phyloP scores from a whole-genome alignment of 1,140 invertebrate genomes.

The Latrodectus geometricus region DNA sequence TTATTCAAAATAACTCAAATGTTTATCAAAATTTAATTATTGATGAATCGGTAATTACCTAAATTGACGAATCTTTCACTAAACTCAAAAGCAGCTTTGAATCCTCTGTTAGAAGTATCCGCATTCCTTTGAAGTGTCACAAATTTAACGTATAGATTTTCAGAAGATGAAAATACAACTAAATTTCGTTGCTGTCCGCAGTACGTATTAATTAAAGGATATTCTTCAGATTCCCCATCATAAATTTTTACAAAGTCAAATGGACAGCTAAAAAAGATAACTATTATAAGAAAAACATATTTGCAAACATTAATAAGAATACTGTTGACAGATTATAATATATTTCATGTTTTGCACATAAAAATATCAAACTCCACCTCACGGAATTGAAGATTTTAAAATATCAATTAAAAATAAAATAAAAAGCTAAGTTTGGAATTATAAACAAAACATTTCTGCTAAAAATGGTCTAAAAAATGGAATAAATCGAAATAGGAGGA shows the following conservation, averaged over 20 bases:
- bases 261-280: conserved; percentile 84
- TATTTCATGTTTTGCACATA: background rate
- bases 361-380: no score
- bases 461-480: no score
- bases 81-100: conserved; percentile 96
- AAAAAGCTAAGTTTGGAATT: no score
- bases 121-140: conserved; percentile 87
- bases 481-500: no score
- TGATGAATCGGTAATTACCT: conserved; percentile 73
- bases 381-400: no score
- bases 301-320: no score
- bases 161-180: conserved; percentile 92
- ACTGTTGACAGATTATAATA: no score
- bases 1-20: background rate
- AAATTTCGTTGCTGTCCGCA: conserved; percentile 97
- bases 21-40: background rate
- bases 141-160: conserved; percentile 89
- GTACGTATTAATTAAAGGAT: conserved; percentile 93
- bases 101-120: conserved; percentile 93
- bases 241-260: conserved; percentile 97
- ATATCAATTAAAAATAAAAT: no score
- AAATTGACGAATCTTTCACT: conserved; percentile 96
- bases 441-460: no score
- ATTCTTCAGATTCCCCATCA: conserved; percentile 88
- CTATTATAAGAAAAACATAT: background rate